These are phyloP conservation scores for Aphelenchoides fujianensis DNA, from an alignment of 1,140 invertebrate genomes.

Conservation along the genomic window DNA sequence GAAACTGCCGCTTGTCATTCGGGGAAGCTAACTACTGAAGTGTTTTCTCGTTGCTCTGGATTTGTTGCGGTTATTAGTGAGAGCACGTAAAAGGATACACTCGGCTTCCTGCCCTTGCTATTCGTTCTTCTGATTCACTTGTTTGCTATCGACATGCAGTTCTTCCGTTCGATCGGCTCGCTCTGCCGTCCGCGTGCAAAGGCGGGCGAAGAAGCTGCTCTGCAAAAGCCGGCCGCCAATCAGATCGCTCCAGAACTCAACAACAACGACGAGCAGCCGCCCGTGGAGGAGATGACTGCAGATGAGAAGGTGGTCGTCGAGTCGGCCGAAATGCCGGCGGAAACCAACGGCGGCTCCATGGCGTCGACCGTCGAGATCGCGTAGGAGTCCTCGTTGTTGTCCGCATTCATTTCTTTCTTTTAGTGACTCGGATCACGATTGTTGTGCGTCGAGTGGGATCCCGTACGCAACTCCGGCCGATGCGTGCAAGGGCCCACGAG, in stretches of 20 bases:
- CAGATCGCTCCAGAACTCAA: not conserved
- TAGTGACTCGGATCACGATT: not conserved
- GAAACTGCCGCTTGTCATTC: too few relatives aligned
- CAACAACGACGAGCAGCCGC: not conserved
- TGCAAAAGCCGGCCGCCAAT: not conserved
- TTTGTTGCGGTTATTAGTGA: too few relatives aligned
- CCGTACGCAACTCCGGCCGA: constrained; percentile 31
- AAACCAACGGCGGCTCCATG: not conserved
- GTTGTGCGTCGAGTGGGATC: not conserved
- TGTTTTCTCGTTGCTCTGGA: too few relatives aligned
- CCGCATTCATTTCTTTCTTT: too few relatives aligned
- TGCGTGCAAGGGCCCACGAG: constrained; percentile 37
- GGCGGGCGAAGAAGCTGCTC: not conserved
- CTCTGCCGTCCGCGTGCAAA: not conserved
- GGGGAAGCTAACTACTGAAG: too few relatives aligned
- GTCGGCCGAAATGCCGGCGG: too few relatives aligned
- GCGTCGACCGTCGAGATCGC: not conserved
- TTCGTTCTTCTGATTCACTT: too few relatives aligned
- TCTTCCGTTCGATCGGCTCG: not conserved
- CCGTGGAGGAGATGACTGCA: not conserved
- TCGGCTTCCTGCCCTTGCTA: too few relatives aligned
- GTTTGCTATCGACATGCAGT: not conserved
- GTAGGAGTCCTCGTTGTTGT: too few relatives aligned
- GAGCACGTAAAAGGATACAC: too few relatives aligned
- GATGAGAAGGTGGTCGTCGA: not conserved